Percentiles rank a stretch among this genome's conserved stretches.
These are phyloP conservation scores for Cinclus cinclus DNA, from an alignment of 2,113 vertebrate species.

Conservation along the genomic window DNA sequence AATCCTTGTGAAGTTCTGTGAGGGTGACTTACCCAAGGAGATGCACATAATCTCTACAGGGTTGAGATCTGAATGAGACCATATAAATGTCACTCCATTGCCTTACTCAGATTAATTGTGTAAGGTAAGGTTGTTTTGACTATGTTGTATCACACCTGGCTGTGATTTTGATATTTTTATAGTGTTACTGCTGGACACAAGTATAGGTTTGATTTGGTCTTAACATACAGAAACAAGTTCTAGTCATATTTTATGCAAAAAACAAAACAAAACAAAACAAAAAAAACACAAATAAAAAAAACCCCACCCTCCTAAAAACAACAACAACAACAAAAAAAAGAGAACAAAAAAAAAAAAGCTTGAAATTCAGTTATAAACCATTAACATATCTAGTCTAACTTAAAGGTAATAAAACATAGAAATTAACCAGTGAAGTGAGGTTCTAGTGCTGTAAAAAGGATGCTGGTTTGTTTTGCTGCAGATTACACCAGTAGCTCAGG, in stretches of 20 bases:
- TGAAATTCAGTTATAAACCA: not conserved
- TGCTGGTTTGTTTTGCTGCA: not conserved
- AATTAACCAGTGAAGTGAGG: not conserved
- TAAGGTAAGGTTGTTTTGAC: not conserved
- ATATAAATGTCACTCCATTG: not conserved
- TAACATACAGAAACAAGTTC: not conserved
- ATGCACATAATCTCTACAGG: not conserved
- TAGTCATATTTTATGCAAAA: not conserved
- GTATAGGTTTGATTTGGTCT: not conserved
- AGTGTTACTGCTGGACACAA: not conserved
- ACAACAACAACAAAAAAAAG: too few species aligned
- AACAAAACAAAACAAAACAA: too few species aligned
- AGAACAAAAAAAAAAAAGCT: not conserved
- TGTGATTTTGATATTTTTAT: not conserved
- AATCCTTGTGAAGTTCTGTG: not conserved
- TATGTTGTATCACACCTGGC: not conserved
- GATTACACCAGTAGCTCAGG: not conserved
- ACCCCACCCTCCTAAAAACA: too few species aligned
- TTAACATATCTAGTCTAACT: not conserved
- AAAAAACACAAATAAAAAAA: too few species aligned
- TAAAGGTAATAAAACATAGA: not conserved
- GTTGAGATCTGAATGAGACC: not conserved
- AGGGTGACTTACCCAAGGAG: not conserved
- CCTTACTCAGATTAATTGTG: not conserved
- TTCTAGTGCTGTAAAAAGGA: not conserved